Conservation (phyloP, 1,140 invertebrate species). For the Drosophila tropicalis region DNA sequence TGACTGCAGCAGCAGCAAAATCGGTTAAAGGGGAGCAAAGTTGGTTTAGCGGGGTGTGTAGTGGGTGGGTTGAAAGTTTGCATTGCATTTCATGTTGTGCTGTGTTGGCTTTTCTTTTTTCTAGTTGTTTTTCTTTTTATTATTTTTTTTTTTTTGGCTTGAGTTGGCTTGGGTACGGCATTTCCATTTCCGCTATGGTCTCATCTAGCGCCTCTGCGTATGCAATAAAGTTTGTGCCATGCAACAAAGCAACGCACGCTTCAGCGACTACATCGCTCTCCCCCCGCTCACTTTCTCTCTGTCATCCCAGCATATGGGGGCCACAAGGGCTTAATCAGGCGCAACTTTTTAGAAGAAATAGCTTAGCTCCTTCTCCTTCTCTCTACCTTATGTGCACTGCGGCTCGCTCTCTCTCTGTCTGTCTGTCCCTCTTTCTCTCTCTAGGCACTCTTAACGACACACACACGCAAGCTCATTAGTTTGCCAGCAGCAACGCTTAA, state of each 20-base stretch:
- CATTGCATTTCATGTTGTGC: conserved; percentile 48
- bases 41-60: neutral
- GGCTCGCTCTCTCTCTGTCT: neutral
- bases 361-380: conserved; percentile 2
- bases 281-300: neutral
- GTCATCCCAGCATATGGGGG: neutral
- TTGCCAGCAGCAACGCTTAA: conserved; percentile 52
- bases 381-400: neutral
- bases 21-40: neutral
- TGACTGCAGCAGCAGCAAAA: conserved; percentile 22
- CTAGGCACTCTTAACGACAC: conserved; percentile 32
- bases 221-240: conserved; percentile 65
- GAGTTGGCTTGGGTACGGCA: conserved; percentile 29
- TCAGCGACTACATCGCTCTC: conserved; percentile 1
- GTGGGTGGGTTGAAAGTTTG: conserved; percentile 50
- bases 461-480: conserved; percentile 57
- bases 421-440: neutral
- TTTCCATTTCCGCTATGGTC: conserved; percentile 65
- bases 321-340: conserved; percentile 62
- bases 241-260: conserved; percentile 27
- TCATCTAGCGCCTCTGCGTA: conserved; percentile 62
- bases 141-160: conserved; percentile 35
- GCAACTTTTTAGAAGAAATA: conserved; percentile 54
- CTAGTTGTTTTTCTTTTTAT: neutral
- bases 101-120: conserved; percentile 24